phyloP scores from a whole-genome alignment of 2,797 vertebrate genomes.

The Lithobates pipiens region DNA sequence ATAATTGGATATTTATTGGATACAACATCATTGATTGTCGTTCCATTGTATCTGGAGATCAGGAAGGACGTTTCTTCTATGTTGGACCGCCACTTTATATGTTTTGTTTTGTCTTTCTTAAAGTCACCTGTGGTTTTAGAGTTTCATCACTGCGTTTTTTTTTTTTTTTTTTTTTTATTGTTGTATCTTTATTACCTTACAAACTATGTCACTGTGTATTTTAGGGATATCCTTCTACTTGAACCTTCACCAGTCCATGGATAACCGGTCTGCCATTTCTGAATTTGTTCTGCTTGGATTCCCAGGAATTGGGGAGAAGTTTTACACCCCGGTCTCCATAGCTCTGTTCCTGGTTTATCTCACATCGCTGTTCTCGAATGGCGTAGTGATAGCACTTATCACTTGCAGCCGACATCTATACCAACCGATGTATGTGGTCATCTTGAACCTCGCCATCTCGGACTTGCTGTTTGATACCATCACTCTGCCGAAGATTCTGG shows the following conservation, averaged over 20 bases:
- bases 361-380: slow-evolving; percentile 61
- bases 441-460: slow-evolving; percentile 65
- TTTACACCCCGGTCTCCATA: slow-evolving; percentile 56
- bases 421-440: slow-evolving; percentile 67
- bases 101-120: too few relatives aligned
- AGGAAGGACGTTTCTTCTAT: too few relatives aligned
- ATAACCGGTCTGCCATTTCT: slow-evolving; percentile 61
- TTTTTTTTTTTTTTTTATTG: too few relatives aligned
- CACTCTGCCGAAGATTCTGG: slow-evolving; percentile 66
- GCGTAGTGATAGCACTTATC: slow-evolving; percentile 56
- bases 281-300: slow-evolving; percentile 67
- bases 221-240: not conserved
- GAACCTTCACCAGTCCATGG: slow-evolving; percentile 33
- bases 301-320: slow-evolving; percentile 43
- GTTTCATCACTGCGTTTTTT: too few relatives aligned
- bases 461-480: slow-evolving; percentile 66
- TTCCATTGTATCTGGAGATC: too few relatives aligned
- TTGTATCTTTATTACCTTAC: too few relatives aligned
- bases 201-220: not conserved
- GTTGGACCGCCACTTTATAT: too few relatives aligned
- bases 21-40: too few relatives aligned
- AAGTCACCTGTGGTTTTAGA: too few relatives aligned
- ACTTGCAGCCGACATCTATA: slow-evolving; percentile 58
- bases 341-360: slow-evolving; percentile 62
- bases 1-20: too few relatives aligned